Percentiles rank a stretch among this genome's conserved stretches.
Conservation (phyloP, 2,797 vertebrate species). For the Coendou prehensilis region DNA sequence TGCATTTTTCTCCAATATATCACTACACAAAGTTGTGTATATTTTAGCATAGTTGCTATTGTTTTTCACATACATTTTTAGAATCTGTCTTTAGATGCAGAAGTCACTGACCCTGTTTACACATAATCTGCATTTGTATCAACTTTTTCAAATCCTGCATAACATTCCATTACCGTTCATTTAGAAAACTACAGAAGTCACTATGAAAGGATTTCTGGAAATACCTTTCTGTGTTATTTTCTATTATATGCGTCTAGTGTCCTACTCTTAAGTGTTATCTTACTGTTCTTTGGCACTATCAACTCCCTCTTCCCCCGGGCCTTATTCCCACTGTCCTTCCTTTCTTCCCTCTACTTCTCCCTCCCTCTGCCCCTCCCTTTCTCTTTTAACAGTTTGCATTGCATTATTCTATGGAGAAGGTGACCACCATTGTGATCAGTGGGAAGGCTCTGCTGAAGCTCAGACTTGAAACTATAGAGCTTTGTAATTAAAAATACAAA, state of each 20-base stretch:
- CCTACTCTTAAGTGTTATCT: background rate
- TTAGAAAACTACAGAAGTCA: slow-evolving; percentile 52
- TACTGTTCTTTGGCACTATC: background rate
- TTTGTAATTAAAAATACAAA: slow-evolving; percentile 2
- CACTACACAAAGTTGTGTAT: background rate
- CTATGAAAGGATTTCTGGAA: background rate
- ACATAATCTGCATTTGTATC: background rate
- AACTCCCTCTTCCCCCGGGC: background rate
- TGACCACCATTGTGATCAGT: background rate
- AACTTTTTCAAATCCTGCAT: slow-evolving; percentile 7
- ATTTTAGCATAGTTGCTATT: background rate
- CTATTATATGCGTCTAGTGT: background rate
- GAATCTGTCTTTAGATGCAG: background rate
- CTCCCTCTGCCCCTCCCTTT: background rate
- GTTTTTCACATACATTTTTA: background rate
- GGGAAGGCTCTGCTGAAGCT: background rate
- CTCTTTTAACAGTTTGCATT: background rate
- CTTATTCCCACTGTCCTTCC: background rate
- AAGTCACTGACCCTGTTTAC: background rate
- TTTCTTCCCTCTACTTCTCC: background rate
- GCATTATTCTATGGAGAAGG: background rate
- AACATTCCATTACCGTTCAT: background rate
- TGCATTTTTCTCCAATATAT: background rate
- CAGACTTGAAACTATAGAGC: background rate
- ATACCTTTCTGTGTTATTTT: background rate